These are phyloP conservation scores for Edolisoma coerulescens DNA, from an alignment of 2,113 vertebrate genomes.

Conservation along the genomic window DNA sequence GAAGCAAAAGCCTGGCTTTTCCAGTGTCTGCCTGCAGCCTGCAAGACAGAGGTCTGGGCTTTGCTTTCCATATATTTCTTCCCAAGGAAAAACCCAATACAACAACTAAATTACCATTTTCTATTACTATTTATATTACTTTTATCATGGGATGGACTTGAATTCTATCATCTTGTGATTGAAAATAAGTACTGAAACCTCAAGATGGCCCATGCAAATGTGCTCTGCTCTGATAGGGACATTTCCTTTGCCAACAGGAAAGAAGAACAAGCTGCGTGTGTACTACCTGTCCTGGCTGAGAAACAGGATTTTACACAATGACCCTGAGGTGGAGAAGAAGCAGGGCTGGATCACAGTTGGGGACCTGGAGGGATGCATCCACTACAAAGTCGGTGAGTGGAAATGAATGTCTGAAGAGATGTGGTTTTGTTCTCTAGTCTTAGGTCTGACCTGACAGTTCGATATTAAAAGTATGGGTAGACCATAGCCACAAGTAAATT, in stretches of 20 bases:
- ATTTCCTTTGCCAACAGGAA: conserved; percentile 67
- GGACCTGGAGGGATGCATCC: conserved; percentile 95
- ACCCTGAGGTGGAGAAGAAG: conserved; percentile 98
- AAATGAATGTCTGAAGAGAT: neutral
- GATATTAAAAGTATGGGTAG: neutral
- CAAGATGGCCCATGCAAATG: fast-evolving
- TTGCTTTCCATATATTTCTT: neutral
- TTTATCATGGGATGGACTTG: neutral
- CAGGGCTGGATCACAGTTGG: conserved; percentile 98
- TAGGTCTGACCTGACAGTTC: neutral
- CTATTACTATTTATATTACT: neutral
- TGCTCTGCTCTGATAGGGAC: neutral
- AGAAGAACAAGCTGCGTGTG: conserved; percentile 98
- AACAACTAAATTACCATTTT: neutral
- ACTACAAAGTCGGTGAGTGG: conserved; percentile 97
- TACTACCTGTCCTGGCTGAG: conserved; percentile 98
- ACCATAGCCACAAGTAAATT: neutral
- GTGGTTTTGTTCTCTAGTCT: neutral
- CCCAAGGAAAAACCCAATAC: neutral
- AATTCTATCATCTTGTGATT: neutral
- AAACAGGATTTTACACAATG: conserved; percentile 97
- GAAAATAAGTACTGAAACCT: neutral
- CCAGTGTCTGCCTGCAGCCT: neutral
- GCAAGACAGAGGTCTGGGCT: neutral
- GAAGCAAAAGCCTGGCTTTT: neutral